phyloP scores from a whole-genome alignment of 1,140 invertebrate species.

The Cotesia glomerata region DNA sequence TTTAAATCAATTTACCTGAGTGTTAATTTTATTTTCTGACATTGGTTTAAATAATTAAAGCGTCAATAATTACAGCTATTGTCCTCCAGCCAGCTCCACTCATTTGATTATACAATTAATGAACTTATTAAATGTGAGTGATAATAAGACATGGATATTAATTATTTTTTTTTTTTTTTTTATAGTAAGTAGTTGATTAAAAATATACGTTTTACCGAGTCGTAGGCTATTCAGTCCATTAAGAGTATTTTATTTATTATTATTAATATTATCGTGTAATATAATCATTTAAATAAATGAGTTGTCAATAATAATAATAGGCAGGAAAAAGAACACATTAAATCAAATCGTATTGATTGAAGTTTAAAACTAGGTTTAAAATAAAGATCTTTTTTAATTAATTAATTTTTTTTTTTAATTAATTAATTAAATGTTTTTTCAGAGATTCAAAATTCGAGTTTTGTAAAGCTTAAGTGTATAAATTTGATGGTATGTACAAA shows the following conservation, averaged over 20 bases:
- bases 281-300: too few relatives aligned
- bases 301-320: too few relatives aligned
- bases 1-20: too few relatives aligned
- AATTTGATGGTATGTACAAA: conserved; percentile 20
- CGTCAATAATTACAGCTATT: too few relatives aligned
- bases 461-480: not conserved
- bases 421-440: too few relatives aligned
- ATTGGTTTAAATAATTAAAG: not conserved
- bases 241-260: not conserved
- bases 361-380: too few relatives aligned
- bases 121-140: conserved; percentile 5
- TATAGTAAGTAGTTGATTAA: not conserved
- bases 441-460: not conserved
- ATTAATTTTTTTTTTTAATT: too few relatives aligned
- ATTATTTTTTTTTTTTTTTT: not conserved
- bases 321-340: too few relatives aligned
- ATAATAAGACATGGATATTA: not conserved
- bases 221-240: conserved; percentile 7
- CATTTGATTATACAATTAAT: not conserved
- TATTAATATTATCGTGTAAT: too few relatives aligned
- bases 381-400: too few relatives aligned
- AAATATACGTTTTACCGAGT: not conserved
- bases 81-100: not conserved
- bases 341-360: too few relatives aligned
- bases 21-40: not conserved